These are phyloP conservation scores for Dryococelus australis DNA, from an alignment of 2,888 invertebrate genomes.

Conservation along the genomic window DNA sequence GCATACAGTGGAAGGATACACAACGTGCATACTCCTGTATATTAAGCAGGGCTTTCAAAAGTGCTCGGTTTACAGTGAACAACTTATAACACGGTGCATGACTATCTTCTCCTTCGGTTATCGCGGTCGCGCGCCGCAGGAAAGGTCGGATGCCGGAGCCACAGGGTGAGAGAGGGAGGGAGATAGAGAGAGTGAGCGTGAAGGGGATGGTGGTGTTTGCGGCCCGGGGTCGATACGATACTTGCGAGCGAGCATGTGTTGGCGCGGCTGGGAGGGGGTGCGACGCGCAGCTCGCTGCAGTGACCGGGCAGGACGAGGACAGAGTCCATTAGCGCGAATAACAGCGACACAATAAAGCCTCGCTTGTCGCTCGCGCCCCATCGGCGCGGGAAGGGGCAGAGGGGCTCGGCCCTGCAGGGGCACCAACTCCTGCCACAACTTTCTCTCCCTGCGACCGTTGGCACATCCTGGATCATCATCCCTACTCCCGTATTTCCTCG, in stretches of 20 bases:
- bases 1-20: no score
- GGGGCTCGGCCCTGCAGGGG: no score
- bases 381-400: no score
- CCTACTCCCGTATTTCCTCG: no score
- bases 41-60: no score
- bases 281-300: neutral
- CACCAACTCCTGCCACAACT: no score
- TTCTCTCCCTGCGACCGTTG: no score
- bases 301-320: neutral
- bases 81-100: no score
- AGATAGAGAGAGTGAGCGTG: neutral
- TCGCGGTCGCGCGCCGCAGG: neutral
- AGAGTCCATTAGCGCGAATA: conserved; percentile 6
- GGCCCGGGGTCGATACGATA: neutral
- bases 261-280: neutral
- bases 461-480: no score
- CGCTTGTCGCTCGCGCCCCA: neutral
- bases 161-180: neutral
- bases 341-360: neutral
- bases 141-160: neutral
- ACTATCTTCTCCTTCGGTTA: neutral
- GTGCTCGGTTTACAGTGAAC: no score
- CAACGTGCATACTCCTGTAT: no score
- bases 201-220: neutral
- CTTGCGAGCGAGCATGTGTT: neutral